Base-by-base conservation (phyloP, 2,797 vertebrate genomes). In the Enteromius radiatus region DNA sequence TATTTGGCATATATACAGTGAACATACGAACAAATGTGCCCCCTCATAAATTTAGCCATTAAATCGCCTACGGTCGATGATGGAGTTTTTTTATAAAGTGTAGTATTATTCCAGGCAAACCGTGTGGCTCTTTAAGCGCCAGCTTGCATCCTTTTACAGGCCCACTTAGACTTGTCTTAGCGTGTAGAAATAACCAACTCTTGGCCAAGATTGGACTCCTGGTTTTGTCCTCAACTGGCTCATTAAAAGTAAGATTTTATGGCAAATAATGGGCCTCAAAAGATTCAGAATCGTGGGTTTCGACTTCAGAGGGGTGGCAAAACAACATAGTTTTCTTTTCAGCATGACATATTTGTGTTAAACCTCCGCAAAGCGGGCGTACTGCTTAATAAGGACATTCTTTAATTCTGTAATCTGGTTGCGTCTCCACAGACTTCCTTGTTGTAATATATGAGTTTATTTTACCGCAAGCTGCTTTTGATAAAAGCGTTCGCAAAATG, bases 251-350 rank as follows among this genome's bases (percentile, higher is more conserved):
- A 89, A 84, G 88, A 56, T 91, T 91, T 90, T 83, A 86, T 84
- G 84, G 59, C 83, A 85, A 91, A 86, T 87, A 71, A 82, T 81
- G 88, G 91, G 85, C 86, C 91, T 90, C 89, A 76, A 77, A 86
- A 91, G 92, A 93, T 93, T 92, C 91, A 91, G 86, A 92, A 91
- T 88, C 87, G 59, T 84, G 73, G 83, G 70, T 78, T 86, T 85
- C 78, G 84, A 77, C 75, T 75, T 68, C 61, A 73, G 36, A 79
- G 59, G 75, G 80, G 45, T 68, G 61, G 61, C 43, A 76, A 76
- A 86, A 84, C 67, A 73, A 73, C 77, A 36, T n/a, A 11, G 41
- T 81, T 85, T 83, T 87, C 77, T 73, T 84, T 82, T 80, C 81
- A 84, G 76, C 36, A 26, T 28, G 49, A 78, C 61, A 76, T 78